Conservation (phyloP, 2,888 invertebrate species). For the Ormyrus rosae region DNA sequence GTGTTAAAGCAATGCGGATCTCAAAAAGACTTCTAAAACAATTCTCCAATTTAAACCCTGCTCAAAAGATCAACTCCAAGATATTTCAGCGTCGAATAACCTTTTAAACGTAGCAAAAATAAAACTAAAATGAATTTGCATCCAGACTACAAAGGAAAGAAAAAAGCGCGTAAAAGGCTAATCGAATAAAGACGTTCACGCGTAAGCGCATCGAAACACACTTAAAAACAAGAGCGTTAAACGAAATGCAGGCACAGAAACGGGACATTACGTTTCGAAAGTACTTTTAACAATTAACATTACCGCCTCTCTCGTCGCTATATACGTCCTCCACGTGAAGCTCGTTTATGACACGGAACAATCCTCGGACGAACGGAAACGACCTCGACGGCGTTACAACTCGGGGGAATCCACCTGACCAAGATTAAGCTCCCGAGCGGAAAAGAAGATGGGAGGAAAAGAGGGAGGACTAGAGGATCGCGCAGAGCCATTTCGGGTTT, state of each 20-base stretch:
- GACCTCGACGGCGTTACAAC: slow-evolving; percentile 10
- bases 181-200: not conserved
- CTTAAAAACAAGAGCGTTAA: not conserved
- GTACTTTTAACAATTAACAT: slow-evolving; percentile 36
- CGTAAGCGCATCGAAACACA: not conserved
- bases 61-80: too few species aligned
- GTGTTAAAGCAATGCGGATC: too few species aligned
- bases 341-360: slow-evolving; percentile 43
- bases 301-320: not conserved
- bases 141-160: not conserved
- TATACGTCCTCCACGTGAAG: not conserved
- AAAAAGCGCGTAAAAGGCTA: not conserved
- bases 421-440: slow-evolving; percentile 48
- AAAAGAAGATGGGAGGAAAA: slow-evolving; percentile 11
- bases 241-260: not conserved
- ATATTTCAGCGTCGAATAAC: too few species aligned
- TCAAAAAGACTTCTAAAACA: too few species aligned
- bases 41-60: too few species aligned
- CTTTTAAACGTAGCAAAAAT: too few species aligned
- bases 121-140: too few species aligned
- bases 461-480: slow-evolving; percentile 10
- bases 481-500: slow-evolving; percentile 44
- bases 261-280: not conserved
- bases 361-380: slow-evolving; percentile 32
- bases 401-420: slow-evolving; percentile 44